Evolutionary conservation across 2,113 vertebrate species (phyloP).

Genomic region (Phyllostomus hastatus): DNA sequence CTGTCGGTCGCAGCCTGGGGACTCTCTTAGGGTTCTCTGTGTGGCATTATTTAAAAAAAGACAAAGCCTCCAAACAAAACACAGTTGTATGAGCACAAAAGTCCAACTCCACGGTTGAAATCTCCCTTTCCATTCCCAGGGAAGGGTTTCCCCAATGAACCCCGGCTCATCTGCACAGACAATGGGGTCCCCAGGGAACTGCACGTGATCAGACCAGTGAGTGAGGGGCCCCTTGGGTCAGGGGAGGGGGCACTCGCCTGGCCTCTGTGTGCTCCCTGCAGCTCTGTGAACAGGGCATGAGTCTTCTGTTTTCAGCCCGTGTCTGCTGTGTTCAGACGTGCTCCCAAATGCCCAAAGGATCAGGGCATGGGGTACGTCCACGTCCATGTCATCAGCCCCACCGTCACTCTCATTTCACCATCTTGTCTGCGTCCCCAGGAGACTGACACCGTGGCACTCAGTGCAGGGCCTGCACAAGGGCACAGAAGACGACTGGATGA

Average conservation of each 20-base stretch:
- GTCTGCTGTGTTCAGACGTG: neutral
- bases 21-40: conserved; percentile 65
- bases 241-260: neutral
- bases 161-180: conserved; percentile 33
- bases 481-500: neutral
- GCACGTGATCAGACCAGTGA: conserved; percentile 53
- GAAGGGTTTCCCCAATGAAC: conserved; percentile 61
- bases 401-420: neutral
- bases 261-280: neutral
- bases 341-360: neutral
- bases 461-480: accelerated
- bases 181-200: conserved; percentile 62
- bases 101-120: conserved; percentile 64
- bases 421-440: accelerated
- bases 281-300: neutral
- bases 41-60: conserved; percentile 65
- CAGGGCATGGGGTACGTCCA: accelerated
- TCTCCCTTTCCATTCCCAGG: conserved; percentile 68
- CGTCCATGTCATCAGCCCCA: neutral
- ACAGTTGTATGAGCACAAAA: conserved; percentile 69
- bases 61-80: conserved; percentile 71
- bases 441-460: neutral
- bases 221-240: neutral
- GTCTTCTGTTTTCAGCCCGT: neutral
- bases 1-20: conserved; percentile 21